These are phyloP conservation scores for Peromyscus aztecus DNA, from an alignment of 2,797 vertebrate species.

Conservation along the genomic window DNA sequence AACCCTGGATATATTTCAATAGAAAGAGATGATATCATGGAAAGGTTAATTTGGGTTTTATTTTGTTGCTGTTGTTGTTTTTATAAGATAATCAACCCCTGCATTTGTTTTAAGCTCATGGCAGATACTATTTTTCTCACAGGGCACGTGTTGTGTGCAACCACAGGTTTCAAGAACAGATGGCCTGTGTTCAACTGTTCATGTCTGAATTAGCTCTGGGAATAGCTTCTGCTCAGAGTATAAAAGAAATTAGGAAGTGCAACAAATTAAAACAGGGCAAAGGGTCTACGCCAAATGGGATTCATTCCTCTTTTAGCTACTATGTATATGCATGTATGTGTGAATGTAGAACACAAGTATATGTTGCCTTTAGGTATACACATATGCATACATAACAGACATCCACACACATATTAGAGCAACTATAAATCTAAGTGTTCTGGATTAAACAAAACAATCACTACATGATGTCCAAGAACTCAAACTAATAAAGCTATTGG, in stretches of 20 bases:
- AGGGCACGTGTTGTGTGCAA: constrained; percentile 21
- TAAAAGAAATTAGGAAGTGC: constrained; percentile 61
- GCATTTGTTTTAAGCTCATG: constrained; percentile 26
- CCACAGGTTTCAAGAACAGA: constrained; percentile 68
- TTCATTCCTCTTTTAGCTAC: neutral
- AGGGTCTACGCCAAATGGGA: neutral
- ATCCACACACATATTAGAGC: fast-evolving
- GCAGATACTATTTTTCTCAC: constrained; percentile 61
- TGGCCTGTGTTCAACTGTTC: constrained; percentile 59
- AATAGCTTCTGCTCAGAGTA: constrained; percentile 58
- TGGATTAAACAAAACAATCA: neutral
- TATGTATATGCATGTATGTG: neutral
- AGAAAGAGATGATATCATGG: neutral
- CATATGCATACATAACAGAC: neutral
- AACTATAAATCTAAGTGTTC: neutral
- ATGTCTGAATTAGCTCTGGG: constrained; percentile 57
- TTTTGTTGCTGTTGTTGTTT: neutral
- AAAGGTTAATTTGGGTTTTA: constrained; percentile 11
- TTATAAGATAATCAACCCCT: neutral
- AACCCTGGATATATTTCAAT: neutral
- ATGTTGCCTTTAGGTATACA: neutral
- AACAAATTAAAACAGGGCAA: constrained; percentile 63
- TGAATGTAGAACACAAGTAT: neutral
- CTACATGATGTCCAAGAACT: neutral
- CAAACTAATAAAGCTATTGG: neutral